phyloP scores from a whole-genome alignment of 2,888 invertebrate genomes.

The Orthosia gracilis region DNA sequence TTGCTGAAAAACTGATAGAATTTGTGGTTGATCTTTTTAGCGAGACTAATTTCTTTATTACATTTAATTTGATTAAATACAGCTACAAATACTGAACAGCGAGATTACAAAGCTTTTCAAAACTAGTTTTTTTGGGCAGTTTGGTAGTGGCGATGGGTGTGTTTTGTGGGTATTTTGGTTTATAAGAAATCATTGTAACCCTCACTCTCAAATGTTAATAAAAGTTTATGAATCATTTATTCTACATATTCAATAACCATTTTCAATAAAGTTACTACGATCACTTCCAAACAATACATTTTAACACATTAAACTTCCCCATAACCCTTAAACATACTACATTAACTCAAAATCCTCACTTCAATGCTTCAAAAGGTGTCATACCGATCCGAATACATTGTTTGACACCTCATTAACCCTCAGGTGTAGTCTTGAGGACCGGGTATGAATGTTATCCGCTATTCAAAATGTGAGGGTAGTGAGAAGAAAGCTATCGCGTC shows the following conservation, averaged over 20 bases:
- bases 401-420: constrained; percentile 52
- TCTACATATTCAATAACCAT: not conserved
- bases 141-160: too few species aligned
- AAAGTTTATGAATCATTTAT: constrained; percentile 9
- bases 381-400: constrained; percentile 27
- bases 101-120: too few species aligned
- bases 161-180: too few species aligned
- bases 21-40: too few species aligned
- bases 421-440: constrained; percentile 28
- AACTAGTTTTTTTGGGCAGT: too few species aligned
- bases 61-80: too few species aligned
- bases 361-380: constrained; percentile 23
- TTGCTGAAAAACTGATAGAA: not conserved
- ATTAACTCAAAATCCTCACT: constrained; percentile 31
- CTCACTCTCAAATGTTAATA: constrained; percentile 8
- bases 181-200: too few species aligned
- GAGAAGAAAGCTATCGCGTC: constrained; percentile 28
- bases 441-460: constrained; percentile 39
- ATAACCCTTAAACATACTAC: constrained; percentile 12
- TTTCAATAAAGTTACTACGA: not conserved
- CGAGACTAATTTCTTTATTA: too few species aligned
- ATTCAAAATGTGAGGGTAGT: constrained; percentile 37
- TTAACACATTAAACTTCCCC: not conserved
- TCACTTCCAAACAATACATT: not conserved
- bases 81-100: too few species aligned